A percentile compares a stretch with the other conserved stretches of the same genome.
Conservation (phyloP, 2,113 vertebrate genomes). For the Nothoprocta pentlandii region DNA sequence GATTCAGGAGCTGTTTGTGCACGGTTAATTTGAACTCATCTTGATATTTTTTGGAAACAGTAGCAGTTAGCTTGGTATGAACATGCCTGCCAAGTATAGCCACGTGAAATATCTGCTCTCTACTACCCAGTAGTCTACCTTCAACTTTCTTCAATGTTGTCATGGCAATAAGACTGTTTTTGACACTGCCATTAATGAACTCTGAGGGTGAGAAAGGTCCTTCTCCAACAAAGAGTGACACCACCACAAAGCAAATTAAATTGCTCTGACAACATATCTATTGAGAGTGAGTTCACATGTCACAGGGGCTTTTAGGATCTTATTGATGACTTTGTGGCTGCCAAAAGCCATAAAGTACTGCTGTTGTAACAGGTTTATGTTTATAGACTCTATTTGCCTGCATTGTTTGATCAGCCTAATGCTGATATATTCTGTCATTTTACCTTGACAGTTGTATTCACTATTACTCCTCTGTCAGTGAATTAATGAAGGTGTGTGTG, state of each 20-base stretch:
- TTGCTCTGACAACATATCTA: conserved; percentile 57
- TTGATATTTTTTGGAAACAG: not conserved
- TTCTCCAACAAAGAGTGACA: conserved; percentile 56
- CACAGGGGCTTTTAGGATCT: conserved; percentile 61
- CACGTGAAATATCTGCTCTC: conserved; percentile 15
- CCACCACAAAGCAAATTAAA: conserved; percentile 68
- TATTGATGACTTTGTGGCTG: conserved; percentile 61
- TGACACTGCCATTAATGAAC: conserved; percentile 63
- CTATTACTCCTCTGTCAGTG: conserved; percentile 6
- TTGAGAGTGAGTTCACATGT: conserved; percentile 61
- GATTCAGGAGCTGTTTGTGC: not conserved
- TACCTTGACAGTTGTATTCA: conserved; percentile 15
- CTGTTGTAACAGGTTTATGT: conserved; percentile 62
- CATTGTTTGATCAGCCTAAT: conserved; percentile 23
- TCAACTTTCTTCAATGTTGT: conserved; percentile 57
- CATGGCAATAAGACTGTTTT: conserved; percentile 57
- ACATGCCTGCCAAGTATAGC: not conserved
- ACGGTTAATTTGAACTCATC: not conserved
- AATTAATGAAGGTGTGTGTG: conserved; percentile 51
- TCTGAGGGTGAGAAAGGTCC: conserved; percentile 58
- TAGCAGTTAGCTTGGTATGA: not conserved
- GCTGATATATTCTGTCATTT: conserved; percentile 52
- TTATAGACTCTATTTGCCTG: conserved; percentile 35
- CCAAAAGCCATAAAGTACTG: conserved; percentile 41
- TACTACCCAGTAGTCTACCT: conserved; percentile 28